Conservation (phyloP, 2,888 invertebrate species). For the Caprella mutica region DNA sequence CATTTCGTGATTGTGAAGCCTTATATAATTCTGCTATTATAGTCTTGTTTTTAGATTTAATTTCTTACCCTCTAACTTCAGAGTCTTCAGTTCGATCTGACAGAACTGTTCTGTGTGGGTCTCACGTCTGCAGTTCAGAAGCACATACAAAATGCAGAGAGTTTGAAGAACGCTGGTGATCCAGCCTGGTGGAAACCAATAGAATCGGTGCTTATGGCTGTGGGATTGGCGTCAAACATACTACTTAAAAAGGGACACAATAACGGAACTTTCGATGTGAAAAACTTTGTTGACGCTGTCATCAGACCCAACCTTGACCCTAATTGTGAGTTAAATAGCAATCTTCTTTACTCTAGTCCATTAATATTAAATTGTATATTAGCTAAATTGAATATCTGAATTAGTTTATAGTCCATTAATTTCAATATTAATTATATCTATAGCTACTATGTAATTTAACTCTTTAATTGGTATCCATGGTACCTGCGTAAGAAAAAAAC, state of each 20-base stretch:
- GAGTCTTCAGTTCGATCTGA: conserved; percentile 43
- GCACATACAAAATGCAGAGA: conserved; percentile 49
- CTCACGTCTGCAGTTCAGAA: conserved; percentile 48
- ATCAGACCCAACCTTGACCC: conserved; percentile 45
- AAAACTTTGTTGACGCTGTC: conserved; percentile 42
- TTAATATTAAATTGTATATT: too few species aligned
- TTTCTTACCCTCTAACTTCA: conserved; percentile 37
- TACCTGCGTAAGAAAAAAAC: too few species aligned
- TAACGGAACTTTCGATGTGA: conserved; percentile 33
- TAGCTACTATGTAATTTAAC: too few species aligned
- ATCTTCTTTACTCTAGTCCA: too few species aligned
- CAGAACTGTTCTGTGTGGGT: conserved; percentile 47
- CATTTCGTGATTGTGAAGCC: too few species aligned
- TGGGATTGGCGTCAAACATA: conserved; percentile 47
- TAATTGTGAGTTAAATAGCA: conserved; percentile 41
- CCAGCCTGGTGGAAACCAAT: conserved; percentile 54
- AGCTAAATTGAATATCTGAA: too few species aligned
- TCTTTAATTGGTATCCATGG: too few species aligned
- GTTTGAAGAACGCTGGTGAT: conserved; percentile 43
- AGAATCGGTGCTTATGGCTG: conserved; percentile 53
- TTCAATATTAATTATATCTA: too few species aligned
- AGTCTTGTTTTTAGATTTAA: conserved; percentile 39
- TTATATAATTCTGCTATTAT: background rate
- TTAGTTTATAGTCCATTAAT: too few species aligned
- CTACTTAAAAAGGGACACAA: conserved; percentile 32